Evolutionary conservation across 2,797 vertebrate genomes (phyloP), one percentile per base, ranked within the genome.

Genomic region (Tangara arthus): DNA sequence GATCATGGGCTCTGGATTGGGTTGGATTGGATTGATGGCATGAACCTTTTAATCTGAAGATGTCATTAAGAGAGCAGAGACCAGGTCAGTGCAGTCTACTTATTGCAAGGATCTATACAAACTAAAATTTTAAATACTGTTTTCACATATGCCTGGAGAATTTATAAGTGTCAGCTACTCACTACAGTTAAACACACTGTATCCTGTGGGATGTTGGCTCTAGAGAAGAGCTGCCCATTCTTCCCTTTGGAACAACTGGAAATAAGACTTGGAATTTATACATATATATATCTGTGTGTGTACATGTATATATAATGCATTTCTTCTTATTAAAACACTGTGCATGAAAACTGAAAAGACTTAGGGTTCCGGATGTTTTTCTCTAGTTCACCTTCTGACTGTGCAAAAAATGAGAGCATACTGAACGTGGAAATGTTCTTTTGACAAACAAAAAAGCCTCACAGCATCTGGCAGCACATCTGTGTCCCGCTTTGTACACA

Each of bases 181-280:
- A 49, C 15, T 49, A 49, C 26, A 27, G 26, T 53, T 46, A 85
- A 78, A 72, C 3, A 3, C 11, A 30, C 15, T 77, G 11, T 61
- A 15, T 5, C 68, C 15, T 5, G 4, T 0, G 0, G 11, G 16
- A 22, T 28, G 10, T 15, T 39, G 4, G 13, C 10, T 78, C 34
- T 66, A 61, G 14, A 69, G 17, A 28, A 50, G 23, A 47, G 42
- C 8, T 73, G 11, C 19, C 28, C 17, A 22, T 41, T 56, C 8
- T 56, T 68, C 8, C 37, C 27, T 76, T 82, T 22, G n/a, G 12
- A 90, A 49, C 5, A 75, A 41, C 18, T 32, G 69, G 55, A 82
- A 64, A 46, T 19, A 72, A 46, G 5, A 12, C 3, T 24, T 50
- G 14, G 13, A 50, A 47, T 20, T 21, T 24, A 37, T 26, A 17